Percentiles rank a stretch among this genome's conserved stretches.
Evolutionary conservation across 2,797 vertebrate species (phyloP).

Genomic region (Anolis apletophallus): DNA sequence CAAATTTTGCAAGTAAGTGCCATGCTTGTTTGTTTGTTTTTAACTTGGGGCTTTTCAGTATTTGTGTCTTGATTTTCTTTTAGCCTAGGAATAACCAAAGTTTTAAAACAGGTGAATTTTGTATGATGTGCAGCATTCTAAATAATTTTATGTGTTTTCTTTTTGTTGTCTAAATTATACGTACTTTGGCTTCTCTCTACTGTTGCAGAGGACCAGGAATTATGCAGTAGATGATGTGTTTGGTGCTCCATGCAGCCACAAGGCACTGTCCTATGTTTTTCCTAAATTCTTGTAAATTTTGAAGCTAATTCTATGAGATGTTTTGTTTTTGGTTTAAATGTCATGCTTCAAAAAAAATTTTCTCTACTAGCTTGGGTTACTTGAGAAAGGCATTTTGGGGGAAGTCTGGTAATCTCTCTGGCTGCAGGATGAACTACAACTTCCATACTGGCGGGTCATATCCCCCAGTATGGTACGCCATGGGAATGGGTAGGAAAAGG

Average conservation of each 20-base stretch:
- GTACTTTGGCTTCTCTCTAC: not conserved
- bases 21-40: not conserved
- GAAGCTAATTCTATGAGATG: not conserved
- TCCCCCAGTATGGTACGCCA: too few relatives aligned
- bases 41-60: not conserved
- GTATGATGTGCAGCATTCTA: not conserved
- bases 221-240: not conserved
- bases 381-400: too few relatives aligned
- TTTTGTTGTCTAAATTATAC: not conserved
- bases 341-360: not conserved
- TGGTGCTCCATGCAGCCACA: not conserved
- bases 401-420: too few relatives aligned
- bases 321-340: not conserved
- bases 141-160: not conserved
- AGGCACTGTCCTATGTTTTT: not conserved
- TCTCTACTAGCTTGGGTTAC: too few relatives aligned
- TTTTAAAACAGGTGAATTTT: too few relatives aligned
- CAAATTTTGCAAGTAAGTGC: conserved; percentile 99
- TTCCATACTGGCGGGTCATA: too few relatives aligned
- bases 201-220: not conserved
- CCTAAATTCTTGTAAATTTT: not conserved
- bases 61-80: not conserved
- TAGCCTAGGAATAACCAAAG: too few relatives aligned
- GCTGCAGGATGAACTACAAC: too few relatives aligned
- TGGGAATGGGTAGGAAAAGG: too few relatives aligned